phyloP scores from a whole-genome alignment of 2,797 vertebrate genomes.

The Sardinella longiceps region DNA sequence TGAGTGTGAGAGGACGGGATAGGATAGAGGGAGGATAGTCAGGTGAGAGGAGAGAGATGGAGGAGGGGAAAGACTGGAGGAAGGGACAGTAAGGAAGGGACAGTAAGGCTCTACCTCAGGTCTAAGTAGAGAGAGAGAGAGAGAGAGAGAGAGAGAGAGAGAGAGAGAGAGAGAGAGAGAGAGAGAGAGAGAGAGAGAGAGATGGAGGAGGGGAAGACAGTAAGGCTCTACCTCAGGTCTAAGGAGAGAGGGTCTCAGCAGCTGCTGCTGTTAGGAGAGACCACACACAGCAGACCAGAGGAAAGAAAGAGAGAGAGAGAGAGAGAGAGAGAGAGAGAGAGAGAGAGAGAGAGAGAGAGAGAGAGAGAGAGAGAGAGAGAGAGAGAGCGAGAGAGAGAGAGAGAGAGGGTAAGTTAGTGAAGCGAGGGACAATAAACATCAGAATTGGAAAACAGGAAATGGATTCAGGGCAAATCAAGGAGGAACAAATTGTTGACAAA shows the following conservation, averaged over 20 bases:
- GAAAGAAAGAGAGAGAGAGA: slow-evolving; percentile 18
- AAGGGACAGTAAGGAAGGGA: too few relatives aligned
- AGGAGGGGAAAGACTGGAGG: slow-evolving; percentile 48
- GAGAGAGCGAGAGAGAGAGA: slow-evolving; percentile 40
- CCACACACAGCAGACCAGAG: background rate
- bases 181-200: slow-evolving; percentile 34
- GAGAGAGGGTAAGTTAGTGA: slow-evolving; percentile 25
- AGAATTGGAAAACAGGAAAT: background rate
- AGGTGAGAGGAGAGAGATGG: slow-evolving; percentile 28
- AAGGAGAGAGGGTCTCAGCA: slow-evolving; percentile 96
- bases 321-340: slow-evolving; percentile 27
- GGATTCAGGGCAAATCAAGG: slow-evolving; percentile 3
- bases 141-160: too few relatives aligned
- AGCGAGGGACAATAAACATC: background rate
- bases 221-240: slow-evolving; percentile 95
- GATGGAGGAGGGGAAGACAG: too few relatives aligned
- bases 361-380: slow-evolving; percentile 18
- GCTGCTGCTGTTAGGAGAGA: slow-evolving; percentile 86
- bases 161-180: too few relatives aligned
- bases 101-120: slow-evolving; percentile 90
- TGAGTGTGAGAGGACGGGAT: background rate
- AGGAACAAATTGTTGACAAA: too few relatives aligned
- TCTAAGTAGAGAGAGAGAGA: slow-evolving; percentile 96
- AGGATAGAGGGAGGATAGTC: background rate
- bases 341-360: slow-evolving; percentile 42